phyloP scores from a whole-genome alignment of 2,888 invertebrate species.

The Euplagia quadripunctaria region DNA sequence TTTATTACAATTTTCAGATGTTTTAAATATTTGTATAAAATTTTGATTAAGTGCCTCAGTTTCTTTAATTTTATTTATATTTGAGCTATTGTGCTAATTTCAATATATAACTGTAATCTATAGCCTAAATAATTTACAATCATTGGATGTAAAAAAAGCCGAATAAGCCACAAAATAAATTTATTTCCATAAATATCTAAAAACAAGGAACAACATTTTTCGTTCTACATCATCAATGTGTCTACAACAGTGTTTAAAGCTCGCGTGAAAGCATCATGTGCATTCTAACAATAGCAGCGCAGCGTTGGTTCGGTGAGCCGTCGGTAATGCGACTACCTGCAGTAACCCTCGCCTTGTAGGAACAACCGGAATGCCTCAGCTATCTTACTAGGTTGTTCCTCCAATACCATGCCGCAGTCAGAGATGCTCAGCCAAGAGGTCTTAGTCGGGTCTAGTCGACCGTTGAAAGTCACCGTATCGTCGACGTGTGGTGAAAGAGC shows the following conservation, averaged over 20 bases:
- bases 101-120: background rate
- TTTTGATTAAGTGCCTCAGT: no score
- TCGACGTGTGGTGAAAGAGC: slow-evolving; percentile 98
- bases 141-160: slow-evolving; percentile 52
- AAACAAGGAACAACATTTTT: slow-evolving; percentile 80
- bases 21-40: no score
- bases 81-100: background rate
- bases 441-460: slow-evolving; percentile 97
- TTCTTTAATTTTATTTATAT: background rate
- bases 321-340: slow-evolving; percentile 87
- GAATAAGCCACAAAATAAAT: slow-evolving; percentile 81
- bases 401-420: slow-evolving; percentile 99
- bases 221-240: slow-evolving; percentile 78
- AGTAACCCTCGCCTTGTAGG: slow-evolving; percentile 99
- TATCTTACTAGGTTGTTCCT: slow-evolving; percentile 99
- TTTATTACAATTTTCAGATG: no score
- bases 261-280: slow-evolving; percentile 85
- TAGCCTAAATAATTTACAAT: slow-evolving; percentile 26
- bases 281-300: slow-evolving; percentile 75
- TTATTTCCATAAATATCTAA: slow-evolving; percentile 82
- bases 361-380: slow-evolving; percentile 99
- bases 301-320: slow-evolving; percentile 59
- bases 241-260: slow-evolving; percentile 84
- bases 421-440: slow-evolving; percentile 99
- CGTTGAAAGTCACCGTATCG: slow-evolving; percentile 98